These are phyloP conservation scores for Bombylius major DNA, from an alignment of 2,888 invertebrate species.

Conservation along the genomic window DNA sequence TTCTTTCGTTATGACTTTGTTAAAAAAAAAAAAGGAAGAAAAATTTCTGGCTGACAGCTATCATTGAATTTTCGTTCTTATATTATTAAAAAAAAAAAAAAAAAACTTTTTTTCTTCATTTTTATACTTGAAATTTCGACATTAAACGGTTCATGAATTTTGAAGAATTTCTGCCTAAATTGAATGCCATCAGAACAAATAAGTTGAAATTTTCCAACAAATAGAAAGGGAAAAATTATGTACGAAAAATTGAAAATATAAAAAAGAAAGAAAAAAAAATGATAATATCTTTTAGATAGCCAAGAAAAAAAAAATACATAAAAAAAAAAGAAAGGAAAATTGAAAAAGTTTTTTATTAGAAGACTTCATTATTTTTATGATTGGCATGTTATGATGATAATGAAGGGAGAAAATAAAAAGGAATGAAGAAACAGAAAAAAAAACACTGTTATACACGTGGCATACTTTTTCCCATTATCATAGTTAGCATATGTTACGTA, in stretches of 20 bases:
- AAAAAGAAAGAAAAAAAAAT: background rate
- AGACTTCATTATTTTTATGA: too few species aligned
- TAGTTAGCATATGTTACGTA: too few species aligned
- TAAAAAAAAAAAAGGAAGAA: background rate
- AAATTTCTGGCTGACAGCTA: background rate
- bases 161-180: background rate
- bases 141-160: background rate
- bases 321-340: too few species aligned
- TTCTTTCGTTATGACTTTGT: too few species aligned
- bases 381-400: too few species aligned
- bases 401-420: too few species aligned
- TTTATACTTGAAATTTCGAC: background rate
- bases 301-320: too few species aligned
- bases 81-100: background rate
- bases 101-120: background rate
- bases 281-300: too few species aligned
- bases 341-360: too few species aligned
- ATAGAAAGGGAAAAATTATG: background rate
- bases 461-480: too few species aligned
- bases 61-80: background rate
- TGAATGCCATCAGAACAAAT: background rate
- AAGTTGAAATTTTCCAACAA: background rate
- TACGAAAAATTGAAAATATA: background rate
- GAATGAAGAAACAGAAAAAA: too few species aligned
- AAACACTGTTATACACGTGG: too few species aligned